Evolutionary conservation across 2,797 vertebrate species (phyloP), one percentile per base, ranked within the genome.

Genomic region (Labroides dimidiatus): DNA sequence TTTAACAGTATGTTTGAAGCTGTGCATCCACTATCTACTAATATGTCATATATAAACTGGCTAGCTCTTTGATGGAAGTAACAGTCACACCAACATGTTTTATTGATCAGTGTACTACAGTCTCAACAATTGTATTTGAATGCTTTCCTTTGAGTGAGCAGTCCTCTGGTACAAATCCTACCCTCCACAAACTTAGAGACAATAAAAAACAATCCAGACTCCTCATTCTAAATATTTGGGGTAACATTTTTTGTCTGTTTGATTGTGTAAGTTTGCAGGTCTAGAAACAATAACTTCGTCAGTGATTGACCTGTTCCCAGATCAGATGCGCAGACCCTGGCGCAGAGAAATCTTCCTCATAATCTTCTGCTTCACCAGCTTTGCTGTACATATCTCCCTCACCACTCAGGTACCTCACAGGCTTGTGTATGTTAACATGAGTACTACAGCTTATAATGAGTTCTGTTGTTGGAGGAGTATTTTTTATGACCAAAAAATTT

Each of bases 291-390:
- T 92, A 12, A 77, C 75, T 17, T 84, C 91, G 0, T 87, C 90
- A 14, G 64, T 91, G 10, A 84, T 66, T 1, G 92, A 93, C 61
- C 23, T 90, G 71, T 86, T 89, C 53, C 91, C 91, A 0, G 19
- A 1, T 33, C 57, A 80, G 33, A 72, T 93, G 65, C 84, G 83
- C 23, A 75, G 56, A 75, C 43, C 76, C 1, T 76, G 84, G 70
- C 73, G 57, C 16, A 75, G 90, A 74, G 89, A 93, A 64, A 55
- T 80, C 44, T 80, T 90, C 42, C 81, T 91, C 27, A 20, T 90
- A 5, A 5, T 90, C 56, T 84, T 92, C 74, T 89, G 87, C 55
- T 49, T 75, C 21, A 4, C 71, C 50, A 75, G 60, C 74, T 87
- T 91, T 71, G 17, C 84, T 12, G 4, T 69, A 6, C 80, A 91